A percentile compares a stretch with the other conserved stretches of the same genome.
phyloP scores from a whole-genome alignment of 2,888 invertebrate genomes.

The Altica lythri region DNA sequence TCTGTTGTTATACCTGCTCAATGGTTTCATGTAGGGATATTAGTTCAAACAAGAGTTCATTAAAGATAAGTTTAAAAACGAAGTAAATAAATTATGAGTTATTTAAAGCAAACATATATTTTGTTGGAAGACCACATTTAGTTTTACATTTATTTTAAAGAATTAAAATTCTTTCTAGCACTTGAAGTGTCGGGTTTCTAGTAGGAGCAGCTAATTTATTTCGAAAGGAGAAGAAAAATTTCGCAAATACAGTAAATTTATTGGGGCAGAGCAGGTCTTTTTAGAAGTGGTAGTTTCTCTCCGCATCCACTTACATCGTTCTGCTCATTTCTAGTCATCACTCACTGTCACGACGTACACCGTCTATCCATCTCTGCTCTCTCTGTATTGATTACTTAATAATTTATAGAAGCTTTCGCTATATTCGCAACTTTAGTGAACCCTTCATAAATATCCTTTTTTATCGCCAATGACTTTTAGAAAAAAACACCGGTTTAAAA shows the following conservation, averaged over 20 bases:
- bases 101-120: too few relatives aligned
- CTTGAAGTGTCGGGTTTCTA: conserved; percentile 10
- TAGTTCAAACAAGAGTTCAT: too few relatives aligned
- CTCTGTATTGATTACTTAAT: conserved; percentile 47
- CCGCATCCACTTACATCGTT: conserved; percentile 48
- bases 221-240: conserved; percentile 38
- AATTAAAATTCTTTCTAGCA: conserved; percentile 1
- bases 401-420: conserved; percentile 44
- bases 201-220: conserved; percentile 31
- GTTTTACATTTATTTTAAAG: background rate
- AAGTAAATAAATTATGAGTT: too few relatives aligned
- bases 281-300: conserved; percentile 42
- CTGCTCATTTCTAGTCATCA: conserved; percentile 48
- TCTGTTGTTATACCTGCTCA: too few relatives aligned
- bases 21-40: too few relatives aligned
- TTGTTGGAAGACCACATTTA: too few relatives aligned
- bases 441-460: conserved; percentile 1
- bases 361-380: conserved; percentile 48
- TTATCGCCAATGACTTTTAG: background rate
- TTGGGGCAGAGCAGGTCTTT: conserved; percentile 37
- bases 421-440: conserved; percentile 20
- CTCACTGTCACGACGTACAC: conserved; percentile 46
- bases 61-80: too few relatives aligned
- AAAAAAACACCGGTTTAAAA: too few relatives aligned
- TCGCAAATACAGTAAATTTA: conserved; percentile 40